Base-by-base conservation (phyloP, 2,797 vertebrate species). In the Melanotaenia maccullochi region DNA sequence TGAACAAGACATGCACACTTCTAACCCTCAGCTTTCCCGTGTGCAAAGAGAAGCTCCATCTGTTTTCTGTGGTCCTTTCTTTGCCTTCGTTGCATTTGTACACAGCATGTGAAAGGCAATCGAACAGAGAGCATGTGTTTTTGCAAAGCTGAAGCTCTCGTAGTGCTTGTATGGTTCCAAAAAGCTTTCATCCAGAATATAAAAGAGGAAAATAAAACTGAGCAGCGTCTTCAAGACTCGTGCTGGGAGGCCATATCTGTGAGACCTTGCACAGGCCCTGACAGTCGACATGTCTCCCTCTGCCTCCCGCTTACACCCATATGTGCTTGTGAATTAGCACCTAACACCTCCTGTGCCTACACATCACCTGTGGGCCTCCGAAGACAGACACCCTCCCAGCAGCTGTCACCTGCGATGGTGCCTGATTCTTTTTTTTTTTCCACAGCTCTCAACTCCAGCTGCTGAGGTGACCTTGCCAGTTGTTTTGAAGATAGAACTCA, bases 311-410 rank as follows among this genome's bases (percentile, higher is more conserved):
- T 85, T 84, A 72, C 78, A 84, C 84, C 82, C 82, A 76, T 81
- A 71, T 44, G 61, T 79, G 76, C 76, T 72, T 82, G 82, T 78
- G 85, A 89, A 87, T 88, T 90, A 79, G 74, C 83, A 81, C 73
- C 88, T 82, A 82, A 90, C 88, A 68, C 85, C 90, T 86, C 75
- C 71, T 84, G 83, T 57, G 73, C 87, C 84, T 52, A 79, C 76
- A 76, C 83, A 28, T 74, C 80, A 81, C 84, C 84, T 80, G 67
- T 68, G 78, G 75, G 59, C 69, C 76, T 60, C 80, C 77, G 66
- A 78, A 74, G 64, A 72, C 44, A 47, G 73, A 61, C 64, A 18
- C 71, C 9, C 68, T 83, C 66, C 65, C 81, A 87, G 78, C 84
- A 83, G 77, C 85, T 87, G 82, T 82, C 56, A 51, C 75, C 75